Conservation (phyloP, 2,113 vertebrate species). For the Chinchilla lanigera region DNA sequence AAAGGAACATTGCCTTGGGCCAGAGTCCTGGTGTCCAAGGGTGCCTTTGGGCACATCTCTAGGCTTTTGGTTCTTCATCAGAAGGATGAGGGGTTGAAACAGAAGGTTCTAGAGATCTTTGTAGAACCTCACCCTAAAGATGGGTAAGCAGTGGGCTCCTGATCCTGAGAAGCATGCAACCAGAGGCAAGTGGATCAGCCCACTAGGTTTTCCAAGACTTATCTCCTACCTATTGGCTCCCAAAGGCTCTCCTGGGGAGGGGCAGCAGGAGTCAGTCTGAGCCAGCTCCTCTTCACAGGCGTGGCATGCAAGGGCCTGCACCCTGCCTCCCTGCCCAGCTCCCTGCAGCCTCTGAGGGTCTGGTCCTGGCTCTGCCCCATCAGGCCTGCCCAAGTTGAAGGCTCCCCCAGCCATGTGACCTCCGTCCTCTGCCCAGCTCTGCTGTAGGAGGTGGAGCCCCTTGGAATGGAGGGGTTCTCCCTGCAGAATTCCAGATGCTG, state of each 20-base stretch:
- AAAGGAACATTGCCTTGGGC: background rate
- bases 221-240: background rate
- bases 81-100: background rate
- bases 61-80: background rate
- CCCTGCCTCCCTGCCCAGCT: background rate
- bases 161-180: background rate
- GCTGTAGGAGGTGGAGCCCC: background rate
- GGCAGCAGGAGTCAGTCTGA: background rate
- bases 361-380: fast-evolving
- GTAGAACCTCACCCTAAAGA: no score
- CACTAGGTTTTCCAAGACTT: background rate
- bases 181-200: background rate
- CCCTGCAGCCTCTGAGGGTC: background rate
- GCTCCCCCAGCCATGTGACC: background rate
- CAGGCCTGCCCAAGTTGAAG: background rate
- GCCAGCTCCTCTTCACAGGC: background rate
- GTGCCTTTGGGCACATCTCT: background rate
- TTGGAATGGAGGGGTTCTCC: background rate
- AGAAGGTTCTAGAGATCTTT: background rate
- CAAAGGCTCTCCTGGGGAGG: background rate
- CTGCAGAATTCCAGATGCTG: background rate
- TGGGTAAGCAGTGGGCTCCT: background rate
- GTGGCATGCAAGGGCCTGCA: fast-evolving
- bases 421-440: background rate
- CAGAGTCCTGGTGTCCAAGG: background rate